Evolutionary conservation across 2,888 invertebrate genomes (phyloP), one percentile per base, ranked within the genome.

Genomic region (Archips xylosteana): DNA sequence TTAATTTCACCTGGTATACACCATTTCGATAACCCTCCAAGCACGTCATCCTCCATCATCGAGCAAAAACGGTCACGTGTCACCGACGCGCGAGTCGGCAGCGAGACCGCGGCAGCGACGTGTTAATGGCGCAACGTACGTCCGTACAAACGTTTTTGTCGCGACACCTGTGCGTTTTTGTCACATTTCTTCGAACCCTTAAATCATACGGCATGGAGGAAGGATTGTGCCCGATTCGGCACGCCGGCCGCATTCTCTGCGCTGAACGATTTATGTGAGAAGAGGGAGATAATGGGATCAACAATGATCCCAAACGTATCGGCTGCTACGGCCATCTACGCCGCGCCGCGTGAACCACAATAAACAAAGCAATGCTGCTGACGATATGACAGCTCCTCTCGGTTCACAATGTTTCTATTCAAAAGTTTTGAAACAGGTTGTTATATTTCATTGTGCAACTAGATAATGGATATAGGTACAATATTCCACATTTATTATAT

Each of bases 191-290:
- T 42, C n/a, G 62, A 63, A 13, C 54, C 70, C 57, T 51, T 63
- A 70, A 71, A 71, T 71, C 71, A 71, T 66, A 47, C 42, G 13
- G 60, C 60, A 57, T 32, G 32, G 69, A 59, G 69, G 49, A 70
- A 70, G 70, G 70, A 70, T 63, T 70, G 63, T 70, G 63, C 62
- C 42, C 57, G 42, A 71, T 70, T 65, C 65, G 74, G 47, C 70
- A 71, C 74, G 74, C 54, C 72, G 51, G 67, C 63, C 57, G 60
- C 60, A 59, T 67, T 67, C 57, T 49, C 15, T 4, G 34, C 39
- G 49, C 23, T 13, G 51, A 12, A 12, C 4, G 71, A 42, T 65
- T 57, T 60, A 51, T 60, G 71, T 66, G 71, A 51, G 65, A 54
- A 70, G 57, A 54, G 65, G 5, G 6, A 5, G 23, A 57, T 42